Conservation (phyloP, 2,888 invertebrate species). For the Spatulosminthurus flaviceps region DNA sequence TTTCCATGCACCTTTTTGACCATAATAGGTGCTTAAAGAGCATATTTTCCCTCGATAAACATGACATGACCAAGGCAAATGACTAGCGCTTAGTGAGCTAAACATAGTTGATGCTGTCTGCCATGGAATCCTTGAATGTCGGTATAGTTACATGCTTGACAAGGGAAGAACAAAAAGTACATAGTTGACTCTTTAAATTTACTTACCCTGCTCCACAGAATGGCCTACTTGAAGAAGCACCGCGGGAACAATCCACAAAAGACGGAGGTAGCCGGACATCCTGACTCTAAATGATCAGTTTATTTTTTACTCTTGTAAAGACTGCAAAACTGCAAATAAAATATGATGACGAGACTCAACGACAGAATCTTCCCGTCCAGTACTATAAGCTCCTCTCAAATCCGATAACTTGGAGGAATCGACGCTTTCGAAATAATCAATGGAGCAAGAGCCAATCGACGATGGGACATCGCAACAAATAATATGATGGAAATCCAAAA, state of each 20-base stretch:
- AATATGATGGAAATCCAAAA: not conserved
- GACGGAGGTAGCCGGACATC: constrained; percentile 8
- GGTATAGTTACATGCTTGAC: no score
- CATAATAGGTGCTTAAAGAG: no score
- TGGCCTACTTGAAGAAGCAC: constrained; percentile 35
- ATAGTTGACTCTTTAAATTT: not conserved
- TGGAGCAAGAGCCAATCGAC: not conserved
- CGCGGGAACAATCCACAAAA: constrained; percentile 18
- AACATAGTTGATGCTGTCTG: no score
- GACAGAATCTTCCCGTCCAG: not conserved
- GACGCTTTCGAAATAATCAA: not conserved
- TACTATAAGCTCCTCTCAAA: not conserved
- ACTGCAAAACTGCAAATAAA: not conserved
- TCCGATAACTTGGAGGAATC: not conserved
- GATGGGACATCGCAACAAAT: not conserved
- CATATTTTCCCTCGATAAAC: no score
- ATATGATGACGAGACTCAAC: not conserved
- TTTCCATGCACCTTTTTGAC: no score
- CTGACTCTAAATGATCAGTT: not conserved
- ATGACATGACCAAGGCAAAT: no score
- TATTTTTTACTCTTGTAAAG: not conserved
- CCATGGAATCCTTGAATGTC: no score
- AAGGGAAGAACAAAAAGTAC: not conserved
- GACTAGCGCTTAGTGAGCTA: no score
- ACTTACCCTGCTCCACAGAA: constrained; percentile 35